phyloP scores from a whole-genome alignment of 2,888 invertebrate genomes.

The Amiota minor region DNA sequence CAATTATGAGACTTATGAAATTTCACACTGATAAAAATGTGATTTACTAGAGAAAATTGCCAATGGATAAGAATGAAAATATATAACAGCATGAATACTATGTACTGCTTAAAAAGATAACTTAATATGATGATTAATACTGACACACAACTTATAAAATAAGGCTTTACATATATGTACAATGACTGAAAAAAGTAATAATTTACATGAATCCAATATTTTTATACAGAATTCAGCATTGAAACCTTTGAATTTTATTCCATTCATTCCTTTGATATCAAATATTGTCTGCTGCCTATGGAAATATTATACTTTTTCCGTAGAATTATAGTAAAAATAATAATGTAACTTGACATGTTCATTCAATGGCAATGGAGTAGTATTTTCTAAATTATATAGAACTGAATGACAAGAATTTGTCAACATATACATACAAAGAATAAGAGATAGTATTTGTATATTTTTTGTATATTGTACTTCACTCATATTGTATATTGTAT shows the following conservation, averaged over 20 bases:
- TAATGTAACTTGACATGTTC: neutral
- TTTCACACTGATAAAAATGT: no score
- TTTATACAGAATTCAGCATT: no score
- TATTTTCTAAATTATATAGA: neutral
- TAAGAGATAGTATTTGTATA: neutral
- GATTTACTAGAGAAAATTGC: no score
- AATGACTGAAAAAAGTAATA: no score
- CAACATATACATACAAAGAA: conserved; percentile 3
- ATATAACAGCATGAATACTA: no score
- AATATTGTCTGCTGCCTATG: neutral
- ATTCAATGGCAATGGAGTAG: neutral
- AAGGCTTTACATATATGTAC: no score
- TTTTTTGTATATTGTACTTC: neutral
- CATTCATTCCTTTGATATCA: neutral
- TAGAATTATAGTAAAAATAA: neutral
- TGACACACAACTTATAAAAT: no score
- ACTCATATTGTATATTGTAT: neutral
- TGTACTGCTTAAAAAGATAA: no score
- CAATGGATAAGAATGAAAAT: no score
- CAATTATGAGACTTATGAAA: no score
- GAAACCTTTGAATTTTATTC: neutral
- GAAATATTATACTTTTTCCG: neutral
- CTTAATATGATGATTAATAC: no score
- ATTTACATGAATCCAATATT: no score
- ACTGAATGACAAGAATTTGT: neutral